These are phyloP conservation scores for Drosophila formosana DNA, from an alignment of 2,888 invertebrate species.

Conservation along the genomic window DNA sequence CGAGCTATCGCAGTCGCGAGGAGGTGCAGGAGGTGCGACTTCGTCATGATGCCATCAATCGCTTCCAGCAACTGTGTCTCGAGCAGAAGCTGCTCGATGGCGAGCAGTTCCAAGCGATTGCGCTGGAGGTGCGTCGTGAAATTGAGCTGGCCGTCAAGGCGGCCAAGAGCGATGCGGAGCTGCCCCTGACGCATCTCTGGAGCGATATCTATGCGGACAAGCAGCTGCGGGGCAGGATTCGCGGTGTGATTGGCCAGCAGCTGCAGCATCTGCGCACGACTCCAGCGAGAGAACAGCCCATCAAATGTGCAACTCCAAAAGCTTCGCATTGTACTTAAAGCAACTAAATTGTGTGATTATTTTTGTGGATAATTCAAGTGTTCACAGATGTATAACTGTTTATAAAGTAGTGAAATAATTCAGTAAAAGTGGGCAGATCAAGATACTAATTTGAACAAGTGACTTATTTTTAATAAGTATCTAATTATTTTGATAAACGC, in stretches of 20 bases:
- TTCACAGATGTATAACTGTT: no score
- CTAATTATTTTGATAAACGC: no score
- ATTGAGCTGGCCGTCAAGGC: constrained; percentile 92
- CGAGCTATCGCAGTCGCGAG: constrained; percentile 96
- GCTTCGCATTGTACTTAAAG: background rate
- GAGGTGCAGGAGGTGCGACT: constrained; percentile 98
- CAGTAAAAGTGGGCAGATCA: no score
- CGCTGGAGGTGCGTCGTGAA: constrained; percentile 90
- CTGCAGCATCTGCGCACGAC: constrained; percentile 20
- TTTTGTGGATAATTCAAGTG: background rate
- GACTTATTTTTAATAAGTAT: no score
- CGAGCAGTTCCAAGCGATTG: constrained; percentile 94
- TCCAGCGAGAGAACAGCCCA: background rate
- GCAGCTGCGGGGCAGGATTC: constrained; percentile 87
- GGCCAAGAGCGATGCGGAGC: constrained; percentile 91
- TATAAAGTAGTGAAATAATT: no score
- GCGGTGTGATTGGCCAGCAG: constrained; percentile 85
- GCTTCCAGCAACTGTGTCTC: constrained; percentile 93
- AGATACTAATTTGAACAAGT: no score
- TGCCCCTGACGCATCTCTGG: constrained; percentile 90
- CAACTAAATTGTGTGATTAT: background rate
- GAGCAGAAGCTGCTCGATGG: constrained; percentile 90
- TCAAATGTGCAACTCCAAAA: background rate
- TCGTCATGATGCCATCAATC: constrained; percentile 97
- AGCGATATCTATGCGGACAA: constrained; percentile 90